Evolutionary conservation across 92 coral and sea anemone genomes (phyloP).

Genomic region (Galaxea fascicularis): DNA sequence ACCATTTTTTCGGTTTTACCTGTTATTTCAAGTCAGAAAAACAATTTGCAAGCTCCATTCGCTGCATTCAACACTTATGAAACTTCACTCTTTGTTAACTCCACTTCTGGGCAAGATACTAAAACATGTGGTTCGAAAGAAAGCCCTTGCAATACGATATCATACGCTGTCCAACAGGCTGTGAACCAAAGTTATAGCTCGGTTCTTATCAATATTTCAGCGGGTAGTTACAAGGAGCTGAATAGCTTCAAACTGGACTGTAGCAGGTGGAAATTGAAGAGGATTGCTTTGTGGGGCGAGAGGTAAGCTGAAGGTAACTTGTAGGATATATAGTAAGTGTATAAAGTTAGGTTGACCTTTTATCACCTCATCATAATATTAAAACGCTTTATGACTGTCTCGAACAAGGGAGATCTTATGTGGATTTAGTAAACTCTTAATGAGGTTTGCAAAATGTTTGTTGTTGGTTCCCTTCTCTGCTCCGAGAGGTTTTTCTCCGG

Average conservation of each 20-base stretch:
- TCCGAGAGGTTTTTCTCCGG: too few relatives aligned
- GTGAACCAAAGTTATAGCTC: conserved; percentile 9
- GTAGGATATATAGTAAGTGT: too few relatives aligned
- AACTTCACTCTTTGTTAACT: conserved; percentile 25
- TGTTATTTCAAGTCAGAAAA: not conserved
- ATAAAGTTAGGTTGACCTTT: too few relatives aligned
- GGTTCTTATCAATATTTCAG: conserved; percentile 22
- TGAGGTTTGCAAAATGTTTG: too few relatives aligned
- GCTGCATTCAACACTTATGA: not conserved
- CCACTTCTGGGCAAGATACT: conserved; percentile 29
- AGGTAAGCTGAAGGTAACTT: conserved; percentile 25
- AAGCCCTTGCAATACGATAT: conserved; percentile 46
- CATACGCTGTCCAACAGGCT: conserved; percentile 36
- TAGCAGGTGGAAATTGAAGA: conserved; percentile 25
- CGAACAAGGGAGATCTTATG: too few relatives aligned
- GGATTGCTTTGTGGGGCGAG: conserved; percentile 43
- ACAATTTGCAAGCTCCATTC: not conserved
- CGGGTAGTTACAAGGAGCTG: conserved; percentile 43
- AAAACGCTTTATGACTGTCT: too few relatives aligned
- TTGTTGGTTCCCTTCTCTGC: too few relatives aligned
- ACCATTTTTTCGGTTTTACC: not conserved
- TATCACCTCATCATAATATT: too few relatives aligned
- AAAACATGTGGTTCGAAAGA: conserved; percentile 35
- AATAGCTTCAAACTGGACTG: conserved; percentile 58
- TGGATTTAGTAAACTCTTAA: too few relatives aligned